A percentile compares a stretch with the other conserved stretches of the same genome.
phyloP scores from a whole-genome alignment of 2,888 invertebrate species.

The Marronus borbonicus region DNA sequence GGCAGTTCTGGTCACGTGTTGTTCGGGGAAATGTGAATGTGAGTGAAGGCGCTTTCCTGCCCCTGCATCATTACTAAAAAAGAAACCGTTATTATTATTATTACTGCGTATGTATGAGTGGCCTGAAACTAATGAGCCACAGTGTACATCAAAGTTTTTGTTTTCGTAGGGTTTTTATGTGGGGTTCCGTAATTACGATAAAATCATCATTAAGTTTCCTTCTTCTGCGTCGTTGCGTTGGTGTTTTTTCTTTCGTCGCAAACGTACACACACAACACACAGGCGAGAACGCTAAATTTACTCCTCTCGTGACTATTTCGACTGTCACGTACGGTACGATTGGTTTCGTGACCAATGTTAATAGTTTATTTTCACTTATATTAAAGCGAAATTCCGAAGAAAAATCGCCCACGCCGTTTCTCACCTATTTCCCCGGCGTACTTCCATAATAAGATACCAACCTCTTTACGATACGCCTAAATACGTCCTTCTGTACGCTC shows the following conservation, averaged over 20 bases:
- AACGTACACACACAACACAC: not conserved
- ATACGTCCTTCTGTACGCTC: not conserved
- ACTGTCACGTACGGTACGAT: constrained; percentile 20
- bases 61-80: too few species aligned
- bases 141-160: not conserved
- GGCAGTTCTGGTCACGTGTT: too few species aligned
- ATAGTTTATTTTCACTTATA: constrained; percentile 44
- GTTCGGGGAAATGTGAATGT: too few species aligned
- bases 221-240: not conserved
- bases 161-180: not conserved
- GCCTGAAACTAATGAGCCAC: not conserved
- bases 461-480: too few species aligned
- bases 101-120: not conserved
- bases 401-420: constrained; percentile 34
- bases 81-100: not conserved
- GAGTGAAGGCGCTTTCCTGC: too few species aligned
- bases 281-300: constrained; percentile 7
- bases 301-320: constrained; percentile 23
- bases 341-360: constrained; percentile 39
- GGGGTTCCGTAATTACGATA: not conserved
- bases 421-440: constrained; percentile 12
- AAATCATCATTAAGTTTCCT: not conserved
- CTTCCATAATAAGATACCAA: not conserved
- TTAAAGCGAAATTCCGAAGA: constrained; percentile 31
- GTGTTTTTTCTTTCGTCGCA: not conserved